Evolutionary conservation across 2,888 invertebrate species (phyloP).

Genomic region (Ormia ochracea): DNA sequence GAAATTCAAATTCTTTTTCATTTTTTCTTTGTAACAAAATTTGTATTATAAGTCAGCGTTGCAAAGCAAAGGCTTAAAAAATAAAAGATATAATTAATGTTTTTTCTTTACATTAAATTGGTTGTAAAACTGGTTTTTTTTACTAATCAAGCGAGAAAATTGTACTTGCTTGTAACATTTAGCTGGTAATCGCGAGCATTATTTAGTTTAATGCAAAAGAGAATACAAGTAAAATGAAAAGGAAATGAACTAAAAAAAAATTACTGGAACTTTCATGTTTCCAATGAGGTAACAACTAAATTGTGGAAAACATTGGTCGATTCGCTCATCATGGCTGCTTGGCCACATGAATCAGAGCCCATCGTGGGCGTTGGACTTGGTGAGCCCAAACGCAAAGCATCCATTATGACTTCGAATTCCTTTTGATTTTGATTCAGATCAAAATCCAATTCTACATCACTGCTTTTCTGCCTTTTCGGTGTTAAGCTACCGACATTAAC

Average conservation of each 20-base stretch:
- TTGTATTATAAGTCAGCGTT: constrained; percentile 7
- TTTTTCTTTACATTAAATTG: constrained; percentile 7
- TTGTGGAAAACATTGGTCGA: constrained; percentile 76
- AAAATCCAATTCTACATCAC: constrained; percentile 72
- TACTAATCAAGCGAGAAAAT: constrained; percentile 41
- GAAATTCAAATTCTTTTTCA: constrained; percentile 41
- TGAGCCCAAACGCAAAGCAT: constrained; percentile 75
- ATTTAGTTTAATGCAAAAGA: neutral
- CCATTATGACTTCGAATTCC: constrained; percentile 78
- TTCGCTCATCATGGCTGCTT: constrained; percentile 82
- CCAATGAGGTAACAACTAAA: constrained; percentile 76
- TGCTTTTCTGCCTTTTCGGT: constrained; percentile 50
- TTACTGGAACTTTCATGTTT: constrained; percentile 77
- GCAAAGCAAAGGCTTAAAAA: constrained; percentile 9
- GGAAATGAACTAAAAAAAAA: too few relatives aligned
- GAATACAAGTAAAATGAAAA: too few relatives aligned
- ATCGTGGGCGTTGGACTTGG: constrained; percentile 71
- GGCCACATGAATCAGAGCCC: constrained; percentile 79
- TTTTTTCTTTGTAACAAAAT: constrained; percentile 21
- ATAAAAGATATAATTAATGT: constrained; percentile 9
- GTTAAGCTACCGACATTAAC: constrained; percentile 65
- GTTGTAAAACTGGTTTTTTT: neutral
- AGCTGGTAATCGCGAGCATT: constrained; percentile 10
- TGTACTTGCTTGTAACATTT: constrained; percentile 32
- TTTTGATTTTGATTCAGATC: constrained; percentile 77